Evolutionary conservation across 2,113 vertebrate species (phyloP).

Genomic region (Penelope pileata): DNA sequence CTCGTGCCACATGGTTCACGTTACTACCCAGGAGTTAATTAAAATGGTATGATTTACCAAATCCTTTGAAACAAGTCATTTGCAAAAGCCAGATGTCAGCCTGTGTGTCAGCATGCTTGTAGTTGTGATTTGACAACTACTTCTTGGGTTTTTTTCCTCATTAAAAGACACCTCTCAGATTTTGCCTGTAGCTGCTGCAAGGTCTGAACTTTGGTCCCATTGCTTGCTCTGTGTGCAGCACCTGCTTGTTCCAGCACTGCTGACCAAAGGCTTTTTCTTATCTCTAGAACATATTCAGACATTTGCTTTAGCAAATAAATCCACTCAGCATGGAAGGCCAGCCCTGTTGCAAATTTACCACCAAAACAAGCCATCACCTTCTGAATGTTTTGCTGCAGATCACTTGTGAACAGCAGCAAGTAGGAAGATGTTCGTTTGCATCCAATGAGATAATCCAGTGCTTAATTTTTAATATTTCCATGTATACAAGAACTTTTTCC

Average conservation of each 20-base stretch:
- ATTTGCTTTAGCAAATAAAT: neutral
- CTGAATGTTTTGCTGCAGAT: neutral
- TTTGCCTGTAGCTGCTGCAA: too few species aligned
- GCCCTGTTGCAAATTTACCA: neutral
- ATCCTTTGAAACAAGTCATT: neutral
- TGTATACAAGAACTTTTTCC: neutral
- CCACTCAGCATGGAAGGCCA: neutral
- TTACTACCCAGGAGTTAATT: neutral
- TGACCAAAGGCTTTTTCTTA: neutral
- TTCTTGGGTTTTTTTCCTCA: neutral
- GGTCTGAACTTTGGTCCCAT: neutral
- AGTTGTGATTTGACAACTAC: neutral
- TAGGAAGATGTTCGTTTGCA: accelerated
- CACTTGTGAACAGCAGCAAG: neutral
- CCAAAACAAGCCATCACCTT: too few species aligned
- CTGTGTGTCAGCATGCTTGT: accelerated
- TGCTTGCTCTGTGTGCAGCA: neutral
- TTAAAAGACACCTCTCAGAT: neutral
- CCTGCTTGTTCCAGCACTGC: neutral
- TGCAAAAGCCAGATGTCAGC: neutral
- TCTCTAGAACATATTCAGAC: accelerated
- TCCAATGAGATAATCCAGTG: neutral
- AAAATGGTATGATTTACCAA: neutral
- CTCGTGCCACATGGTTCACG: accelerated
- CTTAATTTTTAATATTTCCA: neutral